Conservation (phyloP, 2,888 invertebrate genomes). For the Cetonia aurata region DNA sequence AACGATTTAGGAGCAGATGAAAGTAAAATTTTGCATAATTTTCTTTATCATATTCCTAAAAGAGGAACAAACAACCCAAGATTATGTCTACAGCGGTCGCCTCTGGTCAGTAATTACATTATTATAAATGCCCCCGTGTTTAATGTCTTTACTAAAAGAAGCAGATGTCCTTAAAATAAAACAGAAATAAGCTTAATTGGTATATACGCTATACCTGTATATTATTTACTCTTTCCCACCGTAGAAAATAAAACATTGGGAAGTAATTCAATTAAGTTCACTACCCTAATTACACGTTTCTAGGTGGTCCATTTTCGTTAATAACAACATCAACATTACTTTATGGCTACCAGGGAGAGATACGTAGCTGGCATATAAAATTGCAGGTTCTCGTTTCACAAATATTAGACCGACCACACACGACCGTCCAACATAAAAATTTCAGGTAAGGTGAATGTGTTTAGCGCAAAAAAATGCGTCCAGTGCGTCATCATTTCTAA, state of each 20-base stretch:
- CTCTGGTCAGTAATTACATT: neutral
- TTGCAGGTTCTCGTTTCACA: conserved; percentile 48
- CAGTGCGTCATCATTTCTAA: conserved; percentile 15
- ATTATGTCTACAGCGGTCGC: conserved; percentile 5
- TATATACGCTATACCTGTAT: neutral
- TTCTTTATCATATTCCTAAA: neutral
- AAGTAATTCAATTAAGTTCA: conserved; percentile 44
- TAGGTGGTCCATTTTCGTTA: conserved; percentile 46
- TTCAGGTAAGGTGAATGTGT: conserved; percentile 34
- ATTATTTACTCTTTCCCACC: conserved; percentile 14
- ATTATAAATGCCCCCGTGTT: conserved; percentile 6
- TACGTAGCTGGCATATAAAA: conserved; percentile 46
- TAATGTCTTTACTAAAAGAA: conserved; percentile 18
- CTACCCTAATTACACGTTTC: conserved; percentile 44
- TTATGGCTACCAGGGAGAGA: conserved; percentile 27
- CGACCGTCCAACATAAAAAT: conserved; percentile 41
- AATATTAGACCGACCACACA: conserved; percentile 51
- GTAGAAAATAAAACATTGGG: conserved; percentile 40
- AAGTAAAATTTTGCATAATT: conserved; percentile 3
- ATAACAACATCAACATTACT: conserved; percentile 42
- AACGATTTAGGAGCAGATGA: neutral
- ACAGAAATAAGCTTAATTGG: conserved; percentile 29
- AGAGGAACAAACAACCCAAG: too few species aligned
- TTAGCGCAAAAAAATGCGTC: conserved; percentile 21
- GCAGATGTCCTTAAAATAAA: conserved; percentile 27